Evolutionary conservation across 2,113 vertebrate species (phyloP), one percentile per base, ranked within the genome.

Genomic region (Eurypyga helias): DNA sequence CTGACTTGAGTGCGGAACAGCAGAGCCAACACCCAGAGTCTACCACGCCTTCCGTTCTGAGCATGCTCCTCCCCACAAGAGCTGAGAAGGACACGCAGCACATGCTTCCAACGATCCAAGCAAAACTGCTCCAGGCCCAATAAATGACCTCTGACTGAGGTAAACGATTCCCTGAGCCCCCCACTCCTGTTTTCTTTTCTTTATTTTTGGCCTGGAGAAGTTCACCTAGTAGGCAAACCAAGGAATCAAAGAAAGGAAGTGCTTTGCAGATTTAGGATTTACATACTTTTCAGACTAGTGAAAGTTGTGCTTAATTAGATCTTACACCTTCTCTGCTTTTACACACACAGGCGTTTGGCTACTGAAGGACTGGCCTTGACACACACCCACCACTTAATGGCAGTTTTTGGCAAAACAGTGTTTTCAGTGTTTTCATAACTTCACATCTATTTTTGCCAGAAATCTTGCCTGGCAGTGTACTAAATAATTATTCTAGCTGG

Each of bases 361-460:
- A 69, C 67, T 71, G 52, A 84, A 89, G 79, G 52, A 49, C 19
- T 31, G 31, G 16, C 28, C 46, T 90, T 92, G 48, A 55, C 76
- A 79, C 6, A 15, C 36, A 76, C 29, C 17, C 78, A 83, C n/a
- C 45, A 61, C 48, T 69, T 69, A 72, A 49, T 52, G 73, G 75
- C 57, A 90, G 33, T 31, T 80, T n/a, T 55, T 36, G 46, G 67
- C 36, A 94, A 90, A 80, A 60, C 5, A 64, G 34, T 64, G 48
- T 71, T 90, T 94, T 89, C 88, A 90, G 55, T n/a, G n/a, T n/a
- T n/a, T n/a, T n/a, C n/a, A n/a, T n/a, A 46, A 71, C 84, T 92
- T 89, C 24, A 13, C 33, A 60, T 77, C 70, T 70, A 23, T 69
- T 46, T 65, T 55, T 78, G 29, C 29, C 67, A 93, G 60, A 89